Base-by-base conservation (phyloP, 2,113 vertebrate species). In the Aix galericulata region DNA sequence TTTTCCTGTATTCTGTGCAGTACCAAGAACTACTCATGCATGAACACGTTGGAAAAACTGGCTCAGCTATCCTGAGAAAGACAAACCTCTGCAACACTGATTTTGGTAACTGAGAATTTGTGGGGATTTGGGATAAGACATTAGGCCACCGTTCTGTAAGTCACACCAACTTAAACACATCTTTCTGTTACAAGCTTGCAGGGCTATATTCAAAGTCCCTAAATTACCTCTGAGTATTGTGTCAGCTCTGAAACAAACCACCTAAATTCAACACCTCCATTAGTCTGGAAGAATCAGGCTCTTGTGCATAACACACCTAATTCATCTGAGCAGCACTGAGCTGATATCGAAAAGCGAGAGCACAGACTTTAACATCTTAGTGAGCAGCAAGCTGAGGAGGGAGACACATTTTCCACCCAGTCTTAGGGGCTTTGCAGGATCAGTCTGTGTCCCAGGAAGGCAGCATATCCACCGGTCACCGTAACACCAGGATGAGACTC, bases 1-100 rank as follows among this genome's bases (percentile, higher is more conserved):
- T 79, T 84, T 46, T 92, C 46, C 64, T 77, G 59, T 73, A 42
- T 92, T 87, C 74, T 68, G n/a, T 73, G 72, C 53, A 53, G 74
- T 76, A 83, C 42, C 59, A 76, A 72, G 46, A 86, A 40, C 85
- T 68, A 77, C 56, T 64, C 40, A 38, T 44, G 31, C 20, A 44
- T 25, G 71, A 85, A 68, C 5, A 1, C 17, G 38, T 16, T 86
- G 50, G 62, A 66, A 93, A 82, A 85, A 60, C 31, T 55, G 56
- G 23, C 56, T 73, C 36, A 69, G 50, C 56, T 66, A 44, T 25
- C 44, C 60, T 60, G 67, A 82, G 36, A 64, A 73, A 88, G 71
- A 55, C 55, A 82, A 82, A 79, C 26, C 20, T 66, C 62, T 26
- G 46, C 64, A 64, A 31, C 42, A 48, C 31, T n/a, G 71, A 60